Evolutionary conservation across 2,113 vertebrate genomes (phyloP).

Genomic region (Sinocyclocheilus anophthalmus): DNA sequence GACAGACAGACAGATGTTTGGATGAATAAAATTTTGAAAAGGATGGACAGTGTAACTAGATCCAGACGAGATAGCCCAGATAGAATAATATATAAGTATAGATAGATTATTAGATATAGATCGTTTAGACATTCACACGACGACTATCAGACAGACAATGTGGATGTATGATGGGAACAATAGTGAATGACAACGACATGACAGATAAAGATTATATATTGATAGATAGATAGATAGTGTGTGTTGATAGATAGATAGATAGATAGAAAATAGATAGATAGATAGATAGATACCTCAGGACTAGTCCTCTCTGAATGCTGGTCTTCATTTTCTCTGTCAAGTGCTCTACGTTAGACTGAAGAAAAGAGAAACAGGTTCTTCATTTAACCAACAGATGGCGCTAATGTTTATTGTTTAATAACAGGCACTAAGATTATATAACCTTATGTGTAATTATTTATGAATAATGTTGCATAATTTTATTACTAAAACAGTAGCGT

Average conservation of each 20-base stretch:
- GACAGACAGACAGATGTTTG: too few species aligned
- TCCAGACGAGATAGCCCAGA: too few species aligned
- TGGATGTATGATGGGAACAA: too few species aligned
- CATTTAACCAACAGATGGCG: conserved; percentile 45
- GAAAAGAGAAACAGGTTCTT: conserved; percentile 33
- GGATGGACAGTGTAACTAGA: too few species aligned
- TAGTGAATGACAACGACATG: too few species aligned
- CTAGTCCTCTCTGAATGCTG: conserved; percentile 92
- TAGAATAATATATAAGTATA: too few species aligned
- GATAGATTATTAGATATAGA: too few species aligned
- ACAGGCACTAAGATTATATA: background rate
- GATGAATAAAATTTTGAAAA: too few species aligned
- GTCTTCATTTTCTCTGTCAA: conserved; percentile 97
- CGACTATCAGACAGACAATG: too few species aligned
- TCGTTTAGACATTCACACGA: too few species aligned
- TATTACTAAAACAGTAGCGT: background rate
- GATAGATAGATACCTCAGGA: conserved; percentile 82
- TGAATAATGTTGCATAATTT: background rate
- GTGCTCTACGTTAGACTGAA: conserved; percentile 91
- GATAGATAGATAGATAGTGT: background rate
- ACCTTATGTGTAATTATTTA: background rate
- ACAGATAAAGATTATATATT: too few species aligned
- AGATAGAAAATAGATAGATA: conserved; percentile 19
- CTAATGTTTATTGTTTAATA: background rate
- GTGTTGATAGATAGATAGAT: background rate